Conservation (phyloP, 2,888 invertebrate genomes). For the Schizotus pectinicornis region DNA sequence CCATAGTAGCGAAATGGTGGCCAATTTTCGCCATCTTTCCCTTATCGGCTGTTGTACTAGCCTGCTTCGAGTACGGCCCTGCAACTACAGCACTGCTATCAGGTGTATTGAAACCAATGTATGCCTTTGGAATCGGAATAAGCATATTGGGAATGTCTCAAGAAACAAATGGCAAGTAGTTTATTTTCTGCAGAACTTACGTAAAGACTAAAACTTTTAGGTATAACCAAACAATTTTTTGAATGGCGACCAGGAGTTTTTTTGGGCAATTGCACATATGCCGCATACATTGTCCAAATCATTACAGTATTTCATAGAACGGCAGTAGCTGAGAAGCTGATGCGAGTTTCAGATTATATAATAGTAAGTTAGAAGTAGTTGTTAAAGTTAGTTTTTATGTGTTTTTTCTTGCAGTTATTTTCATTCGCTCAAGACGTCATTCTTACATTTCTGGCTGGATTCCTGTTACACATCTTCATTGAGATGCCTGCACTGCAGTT, state of each 20-base stretch:
- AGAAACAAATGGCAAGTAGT: slow-evolving; percentile 32
- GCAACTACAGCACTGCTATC: slow-evolving; percentile 35
- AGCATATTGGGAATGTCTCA: slow-evolving; percentile 43
- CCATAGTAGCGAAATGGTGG: slow-evolving; percentile 19
- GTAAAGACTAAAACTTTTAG: slow-evolving; percentile 25
- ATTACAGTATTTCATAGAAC: slow-evolving; percentile 38
- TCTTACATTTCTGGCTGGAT: slow-evolving; percentile 39
- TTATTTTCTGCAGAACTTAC: background rate
- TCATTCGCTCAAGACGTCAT: slow-evolving; percentile 38
- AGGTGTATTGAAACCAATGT: slow-evolving; percentile 41
- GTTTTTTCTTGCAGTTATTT: slow-evolving; percentile 35
- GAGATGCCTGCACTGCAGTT: slow-evolving; percentile 41
- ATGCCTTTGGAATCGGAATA: slow-evolving; percentile 42
- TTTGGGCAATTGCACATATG: slow-evolving; percentile 38
- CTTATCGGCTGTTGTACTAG: slow-evolving; percentile 24
- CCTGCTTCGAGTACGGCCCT: slow-evolving; percentile 35
- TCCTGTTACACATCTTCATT: slow-evolving; percentile 38
- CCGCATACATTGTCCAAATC: slow-evolving; percentile 38
- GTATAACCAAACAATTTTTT: slow-evolving; percentile 28
- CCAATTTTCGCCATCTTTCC: slow-evolving; percentile 35
- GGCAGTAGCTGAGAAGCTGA: slow-evolving; percentile 30
- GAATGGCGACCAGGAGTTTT: slow-evolving; percentile 38
- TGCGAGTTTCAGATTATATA: slow-evolving; percentile 39
- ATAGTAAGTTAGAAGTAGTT: slow-evolving; percentile 39
- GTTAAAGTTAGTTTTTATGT: no score